A percentile compares a stretch with the other conserved stretches of the same genome.
Conservation (phyloP, 2,888 invertebrate species). For the Folsomia manolachei region DNA sequence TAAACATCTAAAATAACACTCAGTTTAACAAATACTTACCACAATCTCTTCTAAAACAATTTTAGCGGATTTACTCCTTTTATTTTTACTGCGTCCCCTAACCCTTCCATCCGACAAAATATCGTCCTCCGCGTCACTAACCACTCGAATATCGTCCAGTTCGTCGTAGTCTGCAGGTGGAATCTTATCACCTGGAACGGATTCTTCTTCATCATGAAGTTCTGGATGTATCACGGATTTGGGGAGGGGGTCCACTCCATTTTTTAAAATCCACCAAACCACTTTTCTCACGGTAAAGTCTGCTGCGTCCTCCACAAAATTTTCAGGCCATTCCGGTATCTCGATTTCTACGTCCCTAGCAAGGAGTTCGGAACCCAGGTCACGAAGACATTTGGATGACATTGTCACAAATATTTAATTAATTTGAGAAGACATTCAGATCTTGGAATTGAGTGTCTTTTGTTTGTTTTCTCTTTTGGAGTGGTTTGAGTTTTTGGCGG, state of each 20-base stretch:
- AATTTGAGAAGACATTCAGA: too few relatives aligned
- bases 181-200: neutral
- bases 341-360: neutral
- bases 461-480: too few relatives aligned
- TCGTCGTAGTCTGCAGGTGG: neutral
- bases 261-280: slow-evolving; percentile 10
- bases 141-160: neutral
- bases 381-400: neutral
- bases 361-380: neutral
- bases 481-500: too few relatives aligned
- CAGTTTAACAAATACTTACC: too few relatives aligned
- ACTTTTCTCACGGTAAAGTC: neutral
- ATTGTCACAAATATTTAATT: too few relatives aligned
- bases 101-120: neutral
- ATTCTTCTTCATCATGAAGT: neutral
- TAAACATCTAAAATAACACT: too few relatives aligned
- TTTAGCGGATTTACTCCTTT: too few relatives aligned
- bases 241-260: neutral
- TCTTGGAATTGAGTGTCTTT: too few relatives aligned
- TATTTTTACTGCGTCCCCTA: too few relatives aligned
- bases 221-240: neutral
- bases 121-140: neutral
- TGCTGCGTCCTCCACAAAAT: neutral
- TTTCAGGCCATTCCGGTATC: neutral
- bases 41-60: too few relatives aligned